phyloP scores from a whole-genome alignment of 2,113 vertebrate genomes.

The Phylloscopus whistleri region DNA sequence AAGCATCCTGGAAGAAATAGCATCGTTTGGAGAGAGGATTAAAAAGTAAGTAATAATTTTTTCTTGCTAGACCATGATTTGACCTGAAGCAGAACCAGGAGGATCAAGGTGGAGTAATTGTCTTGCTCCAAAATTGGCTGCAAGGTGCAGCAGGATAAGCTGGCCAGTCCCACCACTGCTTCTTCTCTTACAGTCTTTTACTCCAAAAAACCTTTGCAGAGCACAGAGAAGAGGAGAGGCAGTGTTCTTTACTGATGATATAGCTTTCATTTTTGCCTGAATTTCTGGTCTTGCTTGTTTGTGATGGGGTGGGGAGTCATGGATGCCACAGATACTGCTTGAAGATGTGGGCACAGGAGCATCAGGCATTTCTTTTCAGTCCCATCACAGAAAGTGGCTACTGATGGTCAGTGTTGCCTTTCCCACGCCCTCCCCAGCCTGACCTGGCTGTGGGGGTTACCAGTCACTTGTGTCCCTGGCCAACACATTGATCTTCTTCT shows the following conservation, averaged over 20 bases:
- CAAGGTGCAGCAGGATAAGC: background rate
- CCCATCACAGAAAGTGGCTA: background rate
- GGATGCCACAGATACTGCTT: background rate
- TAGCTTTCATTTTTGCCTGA: background rate
- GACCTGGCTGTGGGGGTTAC: background rate
- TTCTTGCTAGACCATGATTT: background rate
- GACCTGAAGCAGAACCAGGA: background rate
- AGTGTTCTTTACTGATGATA: background rate
- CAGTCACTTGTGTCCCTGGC: background rate
- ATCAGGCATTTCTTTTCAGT: background rate
- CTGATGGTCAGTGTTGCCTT: background rate
- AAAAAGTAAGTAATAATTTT: slow-evolving; percentile 87
- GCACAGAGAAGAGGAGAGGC: background rate
- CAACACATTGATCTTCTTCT: background rate
- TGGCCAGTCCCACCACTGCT: background rate
- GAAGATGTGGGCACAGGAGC: background rate
- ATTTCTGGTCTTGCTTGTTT: background rate
- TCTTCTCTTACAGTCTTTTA: background rate
- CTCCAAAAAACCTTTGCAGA: background rate
- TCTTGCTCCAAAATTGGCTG: background rate
- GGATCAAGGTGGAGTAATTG: background rate
- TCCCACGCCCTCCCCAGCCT: background rate
- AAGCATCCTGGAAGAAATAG: slow-evolving; percentile 86
- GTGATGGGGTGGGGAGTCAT: background rate
- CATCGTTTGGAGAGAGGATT: slow-evolving; percentile 89